Evolutionary conservation across 2,797 vertebrate genomes (phyloP), one percentile per base, ranked within the genome.

Genomic region (Acanthiza pusilla): DNA sequence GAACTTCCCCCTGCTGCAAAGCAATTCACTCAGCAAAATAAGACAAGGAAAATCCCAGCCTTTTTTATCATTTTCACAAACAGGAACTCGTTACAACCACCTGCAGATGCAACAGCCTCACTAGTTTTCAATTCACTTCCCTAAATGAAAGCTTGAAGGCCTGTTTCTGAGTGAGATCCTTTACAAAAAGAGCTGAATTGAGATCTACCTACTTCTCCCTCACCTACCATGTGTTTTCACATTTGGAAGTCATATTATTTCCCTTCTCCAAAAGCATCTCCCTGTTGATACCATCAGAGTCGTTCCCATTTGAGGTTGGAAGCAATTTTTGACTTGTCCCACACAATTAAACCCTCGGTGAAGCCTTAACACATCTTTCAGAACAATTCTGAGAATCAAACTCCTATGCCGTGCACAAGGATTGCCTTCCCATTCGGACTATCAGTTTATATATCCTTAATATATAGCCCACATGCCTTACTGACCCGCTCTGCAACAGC

Each of bases 1-100:
- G 25, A 94, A 93, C 91, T 92, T 93, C 91, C 87, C 88, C 82
- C 68, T 74, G 22, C 54, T 85, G 50, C 68, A 92, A 57, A 88
- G 27, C 25, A 68, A 88, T 65, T 74, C 45, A 74, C 57, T 90
- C n/a, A 36, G 51, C 68, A 88, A 76, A 83, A 30, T 13, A 61
- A 87, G 17, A 2, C 26, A 91, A 93, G 75, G 61, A 88, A 94
- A 95, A 88, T 51, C 87, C 96, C 93, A 83, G 34, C 17, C 76
- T 65, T n/a, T 88, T 80, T 38, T 29, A 75, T 43, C 3, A n/a
- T 76, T 85, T 92, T 77, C 68, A 78, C 72, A 77, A 96, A 77
- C 7, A 62, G 65, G 95, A 96, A 95, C 91, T 83, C 77, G 34
- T 61, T 89, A 85, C 2, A 5, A 82, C 32, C 68, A 88, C 53